Base-by-base conservation (phyloP, 2,113 vertebrate genomes). In the Prochilodus magdalenae region DNA sequence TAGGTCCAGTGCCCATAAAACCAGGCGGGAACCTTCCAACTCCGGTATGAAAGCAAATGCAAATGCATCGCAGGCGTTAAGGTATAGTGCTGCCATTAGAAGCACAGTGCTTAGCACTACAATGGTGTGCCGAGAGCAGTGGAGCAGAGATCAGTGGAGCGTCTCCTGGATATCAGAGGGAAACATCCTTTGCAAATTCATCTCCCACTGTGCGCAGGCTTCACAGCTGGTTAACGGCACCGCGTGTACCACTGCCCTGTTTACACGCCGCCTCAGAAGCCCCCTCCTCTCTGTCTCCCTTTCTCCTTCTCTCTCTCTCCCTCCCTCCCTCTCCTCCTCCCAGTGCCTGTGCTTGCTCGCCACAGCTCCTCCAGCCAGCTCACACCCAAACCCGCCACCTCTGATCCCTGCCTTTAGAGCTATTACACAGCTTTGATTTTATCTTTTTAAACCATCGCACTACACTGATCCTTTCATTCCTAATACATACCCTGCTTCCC, bases 201-300 rank as follows among this genome's bases (percentile, higher is more conserved):
- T 92, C 91, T 90, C 93, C 92, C 90, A 89, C 93, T 93, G 92
- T 89, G 92, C 86, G 89, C 86, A 86, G 88, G 90, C 91, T 93
- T 93, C 91, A 93, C 93, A 94, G 93, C 93, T 93, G 92, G 91
- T 94, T 94, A 93, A 91, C 91, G 82, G 90, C 90, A 87, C 92
- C 74, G 90, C 88, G 89, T 91, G 90, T 91, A 89, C 87, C 87
- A 86, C 86, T 92, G 84, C 83, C 92, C 90, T 93, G 90, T 93
- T 94, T 91, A 92, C 89, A 92, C 62, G 84, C 72, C 81, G 87
- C 85, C 93, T 91, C 91, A 86, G 40, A 81, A 24, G 47, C 47
- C 73, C 40, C 30, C 78, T 16, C 67, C 24, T 66, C 33, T 40
- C 27, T 14, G 30, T 67, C 24, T 77, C 24, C 40, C 27, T 65